Evolutionary conservation across 1,140 invertebrate genomes (phyloP).

Genomic region (Paralvinella palmiformis): DNA sequence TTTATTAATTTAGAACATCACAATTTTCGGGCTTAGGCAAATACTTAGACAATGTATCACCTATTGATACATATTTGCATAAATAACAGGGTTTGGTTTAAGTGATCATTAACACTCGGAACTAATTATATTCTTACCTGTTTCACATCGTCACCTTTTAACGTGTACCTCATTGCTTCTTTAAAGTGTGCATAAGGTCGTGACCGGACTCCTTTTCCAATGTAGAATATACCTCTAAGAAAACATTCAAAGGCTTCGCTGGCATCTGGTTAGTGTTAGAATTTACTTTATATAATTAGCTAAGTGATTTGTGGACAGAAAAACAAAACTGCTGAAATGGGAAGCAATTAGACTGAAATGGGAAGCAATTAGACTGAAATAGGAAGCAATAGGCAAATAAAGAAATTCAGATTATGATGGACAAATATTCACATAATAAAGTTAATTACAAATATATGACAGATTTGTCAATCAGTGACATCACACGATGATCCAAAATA

Average conservation of each 20-base stretch:
- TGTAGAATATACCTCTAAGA: slow-evolving; percentile 66
- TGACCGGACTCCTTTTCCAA: slow-evolving; percentile 70
- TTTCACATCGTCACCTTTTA: too few species aligned
- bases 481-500: too few species aligned
- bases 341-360: neutral
- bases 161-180: slow-evolving; percentile 68
- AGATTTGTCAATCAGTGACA: too few species aligned
- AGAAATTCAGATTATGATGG: neutral
- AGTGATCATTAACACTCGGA: too few species aligned
- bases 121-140: too few species aligned
- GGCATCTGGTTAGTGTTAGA: slow-evolving; percentile 28
- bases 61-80: too few species aligned
- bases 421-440: neutral
- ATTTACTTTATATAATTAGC: slow-evolving; percentile 1
- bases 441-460: neutral
- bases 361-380: neutral
- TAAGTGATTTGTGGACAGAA: neutral
- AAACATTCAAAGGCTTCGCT: slow-evolving; percentile 65
- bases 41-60: too few species aligned
- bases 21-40: too few species aligned
- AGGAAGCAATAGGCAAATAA: neutral
- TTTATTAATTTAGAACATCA: too few species aligned
- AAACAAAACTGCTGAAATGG: neutral
- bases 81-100: too few species aligned
- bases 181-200: slow-evolving; percentile 84